phyloP scores from a whole-genome alignment of 2,797 vertebrate genomes.

The Sparus aurata region DNA sequence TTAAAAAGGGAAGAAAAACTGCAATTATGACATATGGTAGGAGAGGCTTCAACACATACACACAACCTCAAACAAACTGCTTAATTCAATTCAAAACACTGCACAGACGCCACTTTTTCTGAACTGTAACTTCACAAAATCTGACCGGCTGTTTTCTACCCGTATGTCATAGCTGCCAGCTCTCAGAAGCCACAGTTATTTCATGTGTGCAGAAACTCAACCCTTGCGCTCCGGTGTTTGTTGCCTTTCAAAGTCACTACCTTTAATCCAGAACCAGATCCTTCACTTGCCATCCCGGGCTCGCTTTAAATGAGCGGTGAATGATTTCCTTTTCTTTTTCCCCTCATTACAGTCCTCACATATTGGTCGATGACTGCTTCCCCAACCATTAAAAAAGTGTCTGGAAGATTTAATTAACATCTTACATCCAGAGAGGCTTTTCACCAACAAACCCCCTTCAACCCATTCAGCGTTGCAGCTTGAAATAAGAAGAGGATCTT shows the following conservation, averaged over 20 bases:
- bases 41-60: slow-evolving; percentile 4
- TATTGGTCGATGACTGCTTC: neutral
- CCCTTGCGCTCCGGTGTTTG: neutral
- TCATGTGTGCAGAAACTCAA: neutral
- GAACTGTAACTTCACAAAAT: slow-evolving; percentile 14
- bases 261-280: slow-evolving; percentile 19
- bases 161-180: slow-evolving; percentile 15
- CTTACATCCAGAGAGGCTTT: neutral
- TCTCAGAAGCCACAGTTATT: neutral
- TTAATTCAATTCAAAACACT: slow-evolving; percentile 11
- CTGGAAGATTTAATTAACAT: neutral
- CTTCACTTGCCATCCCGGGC: neutral
- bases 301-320: slow-evolving; percentile 2
- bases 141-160: slow-evolving; percentile 4
- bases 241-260: neutral
- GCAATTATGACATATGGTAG: slow-evolving; percentile 5
- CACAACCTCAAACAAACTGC: slow-evolving; percentile 8
- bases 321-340: neutral
- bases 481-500: neutral
- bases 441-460: neutral
- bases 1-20: neutral
- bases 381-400: neutral
- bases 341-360: neutral
- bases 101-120: neutral
- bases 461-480: neutral